Base-by-base conservation (phyloP, 1,140 invertebrate species). In the Parasteatoda tepidariorum region DNA sequence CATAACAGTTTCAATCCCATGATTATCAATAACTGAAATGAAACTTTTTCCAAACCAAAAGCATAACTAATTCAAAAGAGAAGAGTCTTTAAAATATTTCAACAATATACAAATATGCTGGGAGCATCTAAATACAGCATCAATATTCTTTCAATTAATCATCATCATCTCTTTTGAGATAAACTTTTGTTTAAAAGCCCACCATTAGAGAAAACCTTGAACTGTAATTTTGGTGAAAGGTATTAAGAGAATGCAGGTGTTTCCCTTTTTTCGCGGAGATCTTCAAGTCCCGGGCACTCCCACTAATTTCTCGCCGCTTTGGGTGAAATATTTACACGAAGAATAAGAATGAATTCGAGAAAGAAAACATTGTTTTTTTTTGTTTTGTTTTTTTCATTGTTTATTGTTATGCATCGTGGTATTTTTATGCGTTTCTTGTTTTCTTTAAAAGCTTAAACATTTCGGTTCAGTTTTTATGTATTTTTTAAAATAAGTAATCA, bases 211-310 rank as follows among this genome's bases (percentile, higher is more conserved):
- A 22, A 3, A 24, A 26, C 4, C 11, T 34, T 59, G 55, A 61
- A 9, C 73, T 75, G 34, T 75, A 62, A 75, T 75, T 75, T 75
- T 62, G 73, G 66, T 38, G 59, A 75, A 62, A 62, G 73, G 33
- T 18, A 73, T 24, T 55, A 34, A 62, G 48, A 62, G 62, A 38
- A n/a, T 61, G 57, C 55, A 62, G 73, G 73, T 73, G 70, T 57
- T 34, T 73, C 24, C 34, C 0, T 2, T 48, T n/a, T n/a, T 68
- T 22, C 34, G 5, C 2, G 24, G 24, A 7, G 13, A 48, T 11
- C 34, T 24, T 26, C 22, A 9, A 41, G n/a, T 4, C 34, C 22
- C 2, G 13, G 24, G 15, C 15, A 13, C 22, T 28, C 24, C 24
- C 38, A 48, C 18, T 48, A 48, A 4, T 48, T 48, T 48, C 38